phyloP scores from a whole-genome alignment of 2,888 invertebrate species.

The Epistrophe eligans region DNA sequence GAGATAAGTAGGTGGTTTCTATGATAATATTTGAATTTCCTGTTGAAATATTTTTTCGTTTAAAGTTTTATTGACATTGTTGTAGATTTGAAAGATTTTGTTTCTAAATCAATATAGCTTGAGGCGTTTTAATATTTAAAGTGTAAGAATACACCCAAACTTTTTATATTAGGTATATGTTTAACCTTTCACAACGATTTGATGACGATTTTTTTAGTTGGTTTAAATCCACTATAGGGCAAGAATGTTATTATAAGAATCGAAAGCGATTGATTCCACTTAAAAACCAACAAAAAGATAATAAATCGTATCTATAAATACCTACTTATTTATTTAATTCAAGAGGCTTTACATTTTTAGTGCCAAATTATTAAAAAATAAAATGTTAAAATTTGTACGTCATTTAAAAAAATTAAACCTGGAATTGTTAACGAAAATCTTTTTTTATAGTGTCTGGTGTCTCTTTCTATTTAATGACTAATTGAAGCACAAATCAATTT shows the following conservation, averaged over 20 bases:
- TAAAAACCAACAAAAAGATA: too few relatives aligned
- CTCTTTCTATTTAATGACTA: too few relatives aligned
- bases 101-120: conserved; percentile 35
- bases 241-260: not conserved
- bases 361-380: too few relatives aligned
- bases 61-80: conserved; percentile 62
- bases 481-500: too few relatives aligned
- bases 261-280: too few relatives aligned
- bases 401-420: too few relatives aligned
- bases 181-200: not conserved
- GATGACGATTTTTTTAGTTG: not conserved
- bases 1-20: conserved; percentile 56
- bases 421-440: too few relatives aligned
- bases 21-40: conserved; percentile 59
- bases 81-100: conserved; percentile 38
- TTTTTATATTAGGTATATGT: not conserved
- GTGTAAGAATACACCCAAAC: conserved; percentile 9
- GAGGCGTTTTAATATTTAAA: conserved; percentile 46
- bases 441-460: too few relatives aligned
- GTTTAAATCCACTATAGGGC: not conserved
- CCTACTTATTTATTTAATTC: too few relatives aligned
- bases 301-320: too few relatives aligned
- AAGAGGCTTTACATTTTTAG: too few relatives aligned
- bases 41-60: conserved; percentile 42
- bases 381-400: too few relatives aligned